phyloP scores from a whole-genome alignment of 2,797 vertebrate genomes.

The Sebastes oblongus region DNA sequence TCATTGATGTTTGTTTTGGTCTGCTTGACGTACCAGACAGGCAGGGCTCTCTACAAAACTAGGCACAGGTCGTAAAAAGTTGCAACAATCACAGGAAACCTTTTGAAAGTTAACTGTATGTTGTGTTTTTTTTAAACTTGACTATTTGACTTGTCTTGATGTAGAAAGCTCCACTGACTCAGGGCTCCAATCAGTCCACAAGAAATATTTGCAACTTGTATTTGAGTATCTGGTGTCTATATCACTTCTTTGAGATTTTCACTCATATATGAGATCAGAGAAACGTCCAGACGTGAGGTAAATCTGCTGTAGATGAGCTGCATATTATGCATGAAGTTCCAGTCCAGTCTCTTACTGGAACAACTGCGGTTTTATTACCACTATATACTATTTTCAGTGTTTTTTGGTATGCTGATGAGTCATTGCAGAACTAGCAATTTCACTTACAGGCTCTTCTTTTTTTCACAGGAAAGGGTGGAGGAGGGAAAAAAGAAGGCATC shows the following conservation, averaged over 20 bases:
- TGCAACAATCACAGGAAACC: slow-evolving; percentile 44
- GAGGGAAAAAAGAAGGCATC: slow-evolving; percentile 34
- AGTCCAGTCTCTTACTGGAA: slow-evolving; percentile 30
- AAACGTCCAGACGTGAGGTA: neutral
- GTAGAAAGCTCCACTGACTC: neutral
- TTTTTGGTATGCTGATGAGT: slow-evolving; percentile 47
- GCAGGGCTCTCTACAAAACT: neutral
- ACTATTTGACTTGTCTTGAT: neutral
- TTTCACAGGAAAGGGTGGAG: slow-evolving; percentile 67
- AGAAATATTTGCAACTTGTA: neutral
- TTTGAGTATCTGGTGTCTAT: neutral
- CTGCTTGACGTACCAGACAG: neutral
- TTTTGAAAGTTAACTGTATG: neutral
- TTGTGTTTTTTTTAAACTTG: neutral
- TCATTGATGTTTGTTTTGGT: neutral
- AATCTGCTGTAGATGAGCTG: neutral
- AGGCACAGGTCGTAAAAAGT: neutral
- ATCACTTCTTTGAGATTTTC: neutral
- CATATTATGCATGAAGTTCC: neutral
- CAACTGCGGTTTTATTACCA: neutral
- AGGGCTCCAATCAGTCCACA: neutral
- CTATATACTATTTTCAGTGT: neutral
- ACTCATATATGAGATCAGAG: neutral
- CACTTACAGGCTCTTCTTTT: slow-evolving; percentile 1
- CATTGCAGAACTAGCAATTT: slow-evolving; percentile 58